phyloP scores from a whole-genome alignment of 2,888 invertebrate genomes.

The Pyrrhosoma nymphula region DNA sequence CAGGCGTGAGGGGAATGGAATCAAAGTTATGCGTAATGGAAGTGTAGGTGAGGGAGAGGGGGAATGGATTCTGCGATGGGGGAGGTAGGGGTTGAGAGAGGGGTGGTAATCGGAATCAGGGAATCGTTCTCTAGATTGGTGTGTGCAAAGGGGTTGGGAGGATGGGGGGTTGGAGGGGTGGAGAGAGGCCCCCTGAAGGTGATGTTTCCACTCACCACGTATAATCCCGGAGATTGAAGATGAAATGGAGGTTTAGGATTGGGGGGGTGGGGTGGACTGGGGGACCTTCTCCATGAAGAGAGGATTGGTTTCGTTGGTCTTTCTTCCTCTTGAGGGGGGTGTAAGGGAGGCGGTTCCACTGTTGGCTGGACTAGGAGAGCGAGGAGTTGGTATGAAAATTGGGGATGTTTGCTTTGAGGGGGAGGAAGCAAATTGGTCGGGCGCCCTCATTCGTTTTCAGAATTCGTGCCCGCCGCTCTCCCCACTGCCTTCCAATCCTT shows the following conservation, averaged over 20 bases:
- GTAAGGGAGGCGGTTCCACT: neutral
- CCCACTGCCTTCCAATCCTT: neutral
- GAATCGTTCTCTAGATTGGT: neutral
- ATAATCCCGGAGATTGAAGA: conserved; percentile 28
- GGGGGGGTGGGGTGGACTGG: neutral
- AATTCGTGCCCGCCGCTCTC: conserved; percentile 44
- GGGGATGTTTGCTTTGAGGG: conserved; percentile 49
- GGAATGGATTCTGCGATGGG: neutral
- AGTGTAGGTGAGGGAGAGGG: neutral
- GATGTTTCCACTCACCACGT: neutral
- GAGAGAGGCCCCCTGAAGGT: neutral
- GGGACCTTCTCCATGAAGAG: no score
- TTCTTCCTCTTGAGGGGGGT: neutral
- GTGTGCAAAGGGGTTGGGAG: neutral
- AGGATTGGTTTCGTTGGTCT: neutral
- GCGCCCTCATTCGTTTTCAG: conserved; percentile 26
- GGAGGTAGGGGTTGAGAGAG: neutral
- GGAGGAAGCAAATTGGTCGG: neutral
- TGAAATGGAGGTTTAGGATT: conserved; percentile 32
- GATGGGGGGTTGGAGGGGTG: neutral
- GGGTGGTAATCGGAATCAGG: neutral
- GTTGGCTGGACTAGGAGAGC: neutral
- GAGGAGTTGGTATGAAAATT: conserved; percentile 46
- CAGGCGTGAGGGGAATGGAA: neutral
- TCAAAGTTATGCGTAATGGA: neutral